Evolutionary conservation across 2,888 invertebrate species (phyloP), one percentile per base, ranked within the genome.

Genomic region (Amorpha juglandis): DNA sequence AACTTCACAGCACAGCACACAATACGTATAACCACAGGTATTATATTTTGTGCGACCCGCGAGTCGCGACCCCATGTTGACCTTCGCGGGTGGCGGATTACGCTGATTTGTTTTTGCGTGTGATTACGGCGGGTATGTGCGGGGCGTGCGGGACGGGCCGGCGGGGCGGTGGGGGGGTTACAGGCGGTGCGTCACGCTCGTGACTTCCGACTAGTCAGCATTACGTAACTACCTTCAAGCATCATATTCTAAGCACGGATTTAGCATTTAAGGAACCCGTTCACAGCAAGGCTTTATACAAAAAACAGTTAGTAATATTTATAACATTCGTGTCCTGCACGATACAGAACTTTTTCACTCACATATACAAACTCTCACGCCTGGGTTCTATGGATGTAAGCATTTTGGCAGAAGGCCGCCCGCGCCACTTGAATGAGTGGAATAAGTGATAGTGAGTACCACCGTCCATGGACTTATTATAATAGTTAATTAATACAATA

Each of bases 121-220:
- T 50, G 8, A n/a, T 16, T 11, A 12, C 58, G 11, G 19, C 12
- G 19, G 11, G 45, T 14, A 14, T 21, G 27, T 6, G 14, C 14
- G 45, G 45, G 4, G 6, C 12, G 27, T 6, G 14, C 14, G 45
- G 45, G 4, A 14, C 12, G 14, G 45, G 45, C 1, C 42, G 58
- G 12, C n/a, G 38, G 58, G 16, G n/a, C n/a, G n/a, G 33, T n/a
- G 16, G 14, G 7, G 35, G 53, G 33, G 7, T 27, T 27, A 4
- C 27, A 33, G 33, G n/a, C 16, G 38, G 11, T 8, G 58, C 58
- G 58, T 42, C 58, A 58, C 58, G 58, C 63, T 27, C 63, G 63
- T 63, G 63, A 63, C 63, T 48, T 58, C 58, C 58, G 42, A 38
- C 58, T 58, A 38, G 58, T 58, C 58, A 58, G 58, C 58, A 42